Conservation (phyloP, 2,113 vertebrate species). For the Eurystomus gularis region DNA sequence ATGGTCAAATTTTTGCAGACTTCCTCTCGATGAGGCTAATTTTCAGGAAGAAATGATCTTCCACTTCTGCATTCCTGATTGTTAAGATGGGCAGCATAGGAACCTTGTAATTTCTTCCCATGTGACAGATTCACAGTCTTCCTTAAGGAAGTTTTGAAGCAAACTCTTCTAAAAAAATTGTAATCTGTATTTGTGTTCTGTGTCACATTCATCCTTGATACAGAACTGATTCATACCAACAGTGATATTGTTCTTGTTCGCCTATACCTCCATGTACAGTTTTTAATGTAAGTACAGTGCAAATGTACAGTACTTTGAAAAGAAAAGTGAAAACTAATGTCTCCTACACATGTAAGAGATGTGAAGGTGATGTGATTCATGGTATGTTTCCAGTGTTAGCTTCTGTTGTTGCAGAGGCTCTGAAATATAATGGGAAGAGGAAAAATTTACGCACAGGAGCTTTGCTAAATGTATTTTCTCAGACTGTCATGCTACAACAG, state of each 20-base stretch:
- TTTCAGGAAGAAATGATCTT: background rate
- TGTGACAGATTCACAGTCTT: background rate
- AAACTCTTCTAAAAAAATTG: background rate
- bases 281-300: background rate
- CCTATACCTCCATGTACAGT: fast-evolving
- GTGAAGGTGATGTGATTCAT: background rate
- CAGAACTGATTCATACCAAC: background rate
- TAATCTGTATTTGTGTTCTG: background rate
- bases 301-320: background rate
- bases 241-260: fast-evolving
- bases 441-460: fast-evolving
- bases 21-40: background rate
- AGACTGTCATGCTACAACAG: background rate
- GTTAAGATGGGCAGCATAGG: background rate
- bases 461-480: background rate
- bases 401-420: background rate
- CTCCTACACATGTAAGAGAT: background rate
- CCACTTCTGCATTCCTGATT: background rate
- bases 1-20: background rate
- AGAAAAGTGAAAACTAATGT: background rate
- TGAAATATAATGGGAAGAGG: background rate
- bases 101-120: background rate
- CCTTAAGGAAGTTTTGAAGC: background rate
- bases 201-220: background rate
- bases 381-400: background rate